Base-by-base conservation (phyloP, 2,797 vertebrate genomes). In the Channallabes apus region DNA sequence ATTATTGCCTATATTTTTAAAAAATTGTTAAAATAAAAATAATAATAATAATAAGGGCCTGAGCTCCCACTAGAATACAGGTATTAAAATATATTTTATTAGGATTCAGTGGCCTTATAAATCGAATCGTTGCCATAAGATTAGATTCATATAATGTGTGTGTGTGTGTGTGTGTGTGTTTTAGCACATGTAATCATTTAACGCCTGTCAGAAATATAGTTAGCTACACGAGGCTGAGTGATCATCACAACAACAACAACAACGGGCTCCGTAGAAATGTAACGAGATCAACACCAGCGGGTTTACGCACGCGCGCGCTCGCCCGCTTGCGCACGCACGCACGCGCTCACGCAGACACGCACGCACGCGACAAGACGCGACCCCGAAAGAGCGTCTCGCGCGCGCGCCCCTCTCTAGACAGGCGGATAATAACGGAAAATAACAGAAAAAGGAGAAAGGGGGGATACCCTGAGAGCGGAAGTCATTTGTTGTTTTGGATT, bases 331-430 rank as follows among this genome's bases (percentile, higher is more conserved):
- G 32, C 32, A 35, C 35, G 8, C 7, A 64, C 35, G 22, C 22
- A n/a, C 58, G 20, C 32, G 4, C 58, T 12, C 76, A 46, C 6
- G 27, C 38, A 65, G 59, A 35, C 59, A 64, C 24, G 22, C 62
- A 79, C 58, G 77, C 59, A 78, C 73, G 73, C 51, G 77, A 58
- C 73, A 58, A 76, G 73, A 78, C 76, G 76, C 76, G 58, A 24
- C 32, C 75, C 32, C 75, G 29, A 38, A 65, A 58, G 46, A 76
- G 32, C 73, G 73, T 76, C 72, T 75, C 46, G 51, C 73, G 54
- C 75, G 54, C 75, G n/a, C 76, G n/a, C 71, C 8, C 6, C 59
- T 22, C 82, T 51, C 82, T 0, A 75, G 82, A 83, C 82, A 64
- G 71, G 17, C 82, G 59, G 59, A 24, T 65, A 24, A 32, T 32